phyloP scores from a whole-genome alignment of 2,888 invertebrate genomes.

The Diarsia mendica region DNA sequence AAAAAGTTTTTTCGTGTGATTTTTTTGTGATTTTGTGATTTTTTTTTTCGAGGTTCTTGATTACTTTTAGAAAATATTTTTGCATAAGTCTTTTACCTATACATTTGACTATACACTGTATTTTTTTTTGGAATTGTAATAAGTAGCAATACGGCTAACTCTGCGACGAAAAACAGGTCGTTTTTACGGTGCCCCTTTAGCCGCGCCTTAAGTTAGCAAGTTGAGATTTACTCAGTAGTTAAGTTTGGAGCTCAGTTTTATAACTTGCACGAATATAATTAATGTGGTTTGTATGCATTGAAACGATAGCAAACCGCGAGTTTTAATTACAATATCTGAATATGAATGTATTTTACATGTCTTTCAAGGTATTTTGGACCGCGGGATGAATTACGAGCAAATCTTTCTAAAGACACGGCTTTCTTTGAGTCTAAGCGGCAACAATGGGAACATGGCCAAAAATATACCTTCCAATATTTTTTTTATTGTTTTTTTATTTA shows the following conservation, averaged over 20 bases:
- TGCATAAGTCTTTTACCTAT: too few species aligned
- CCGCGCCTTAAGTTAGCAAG: conserved; percentile 60
- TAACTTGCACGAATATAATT: conserved; percentile 45
- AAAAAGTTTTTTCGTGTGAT: too few species aligned
- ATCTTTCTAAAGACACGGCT: not conserved
- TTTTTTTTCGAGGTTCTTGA: too few species aligned
- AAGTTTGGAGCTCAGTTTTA: conserved; percentile 53
- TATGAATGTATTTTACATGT: not conserved
- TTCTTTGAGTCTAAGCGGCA: not conserved
- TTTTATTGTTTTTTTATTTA: too few species aligned
- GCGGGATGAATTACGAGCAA: not conserved
- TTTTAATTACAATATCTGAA: conserved; percentile 28
- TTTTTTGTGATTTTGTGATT: too few species aligned
- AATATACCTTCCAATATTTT: not conserved
- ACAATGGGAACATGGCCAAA: not conserved
- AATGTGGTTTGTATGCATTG: conserved; percentile 56
- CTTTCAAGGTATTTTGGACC: not conserved
- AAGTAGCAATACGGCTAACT: too few species aligned
- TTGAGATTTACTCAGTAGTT: conserved; percentile 61
- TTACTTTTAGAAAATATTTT: too few species aligned
- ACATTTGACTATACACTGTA: too few species aligned
- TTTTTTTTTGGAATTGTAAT: too few species aligned
- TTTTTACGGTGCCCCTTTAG: too few species aligned
- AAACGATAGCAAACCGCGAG: conserved; percentile 27
- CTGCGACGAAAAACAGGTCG: too few species aligned